These are phyloP conservation scores for Drosophila nigromelanica DNA, from an alignment of 1,140 invertebrate species.

Conservation along the genomic window DNA sequence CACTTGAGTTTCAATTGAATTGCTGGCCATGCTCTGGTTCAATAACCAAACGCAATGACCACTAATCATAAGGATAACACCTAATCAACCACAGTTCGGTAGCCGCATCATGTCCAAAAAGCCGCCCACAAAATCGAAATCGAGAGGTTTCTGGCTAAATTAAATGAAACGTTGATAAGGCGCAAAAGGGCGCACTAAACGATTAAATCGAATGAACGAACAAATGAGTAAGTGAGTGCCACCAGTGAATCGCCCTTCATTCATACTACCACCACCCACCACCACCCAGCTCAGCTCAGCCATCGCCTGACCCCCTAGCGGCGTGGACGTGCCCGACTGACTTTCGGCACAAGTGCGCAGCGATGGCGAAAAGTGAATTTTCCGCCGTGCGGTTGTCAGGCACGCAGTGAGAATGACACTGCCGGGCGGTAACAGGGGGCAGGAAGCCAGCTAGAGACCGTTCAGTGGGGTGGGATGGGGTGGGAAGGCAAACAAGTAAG, in stretches of 20 bases:
- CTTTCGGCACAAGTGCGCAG: constrained; percentile 80
- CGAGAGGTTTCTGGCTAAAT: constrained; percentile 66
- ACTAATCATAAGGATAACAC: constrained; percentile 81
- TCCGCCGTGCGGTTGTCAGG: constrained; percentile 72
- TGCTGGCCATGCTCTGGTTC: constrained; percentile 16
- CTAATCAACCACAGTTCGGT: constrained; percentile 70
- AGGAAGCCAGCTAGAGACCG: background rate
- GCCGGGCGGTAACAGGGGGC: background rate
- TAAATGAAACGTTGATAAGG: constrained; percentile 82
- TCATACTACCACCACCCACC: constrained; percentile 9
- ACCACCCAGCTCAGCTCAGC: constrained; percentile 2
- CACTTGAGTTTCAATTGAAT: constrained; percentile 36
- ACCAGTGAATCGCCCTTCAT: constrained; percentile 30
- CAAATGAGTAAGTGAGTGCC: constrained; percentile 67
- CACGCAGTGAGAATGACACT: constrained; percentile 50
- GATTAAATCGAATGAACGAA: constrained; percentile 79
- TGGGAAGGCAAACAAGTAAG: constrained; percentile 27
- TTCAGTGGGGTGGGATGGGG: background rate
- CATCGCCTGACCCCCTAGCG: constrained; percentile 26
- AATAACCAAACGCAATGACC: constrained; percentile 47
- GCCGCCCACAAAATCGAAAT: constrained; percentile 44
- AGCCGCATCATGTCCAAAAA: constrained; percentile 37
- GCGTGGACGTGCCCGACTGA: constrained; percentile 74
- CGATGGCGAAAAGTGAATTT: constrained; percentile 82
- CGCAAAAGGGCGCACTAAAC: constrained; percentile 80